Percentiles rank a stretch among this genome's conserved stretches.
phyloP scores from a whole-genome alignment of 2,888 invertebrate genomes.

The Tipula lateralis region DNA sequence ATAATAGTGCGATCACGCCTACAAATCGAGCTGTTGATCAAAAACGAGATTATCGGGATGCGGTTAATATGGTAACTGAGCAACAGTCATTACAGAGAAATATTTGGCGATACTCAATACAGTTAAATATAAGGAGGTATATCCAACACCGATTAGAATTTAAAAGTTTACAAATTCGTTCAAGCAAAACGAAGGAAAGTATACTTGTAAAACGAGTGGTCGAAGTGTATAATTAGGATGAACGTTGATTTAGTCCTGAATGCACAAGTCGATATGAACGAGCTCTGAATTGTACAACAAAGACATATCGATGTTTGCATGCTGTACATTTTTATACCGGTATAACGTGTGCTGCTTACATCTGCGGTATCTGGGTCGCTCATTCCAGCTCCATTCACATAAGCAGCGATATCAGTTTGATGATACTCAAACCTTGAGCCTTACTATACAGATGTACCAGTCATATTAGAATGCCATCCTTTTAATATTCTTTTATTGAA shows the following conservation, averaged over 20 bases:
- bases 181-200: slow-evolving; percentile 81
- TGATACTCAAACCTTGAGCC: no score
- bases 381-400: no score
- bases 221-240: slow-evolving; percentile 59
- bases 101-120: no score
- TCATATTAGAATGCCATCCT: no score
- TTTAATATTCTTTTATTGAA: no score
- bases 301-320: slow-evolving; percentile 84
- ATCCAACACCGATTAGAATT: slow-evolving; percentile 86
- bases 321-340: slow-evolving; percentile 84
- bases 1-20: slow-evolving; percentile 41
- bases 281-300: slow-evolving; percentile 76
- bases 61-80: slow-evolving; percentile 76
- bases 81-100: slow-evolving; percentile 83
- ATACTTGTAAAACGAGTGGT: slow-evolving; percentile 82
- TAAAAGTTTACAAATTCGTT: slow-evolving; percentile 86
- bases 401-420: no score
- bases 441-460: no score
- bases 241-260: slow-evolving; percentile 50
- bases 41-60: slow-evolving; percentile 62
- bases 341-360: slow-evolving; percentile 81
- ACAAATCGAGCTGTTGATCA: slow-evolving; percentile 55
- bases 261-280: slow-evolving; percentile 56
- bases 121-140: no score
- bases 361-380: no score